Evolutionary conservation across 2,888 invertebrate genomes (phyloP).

Genomic region (Cataglyphis altisquamis): DNA sequence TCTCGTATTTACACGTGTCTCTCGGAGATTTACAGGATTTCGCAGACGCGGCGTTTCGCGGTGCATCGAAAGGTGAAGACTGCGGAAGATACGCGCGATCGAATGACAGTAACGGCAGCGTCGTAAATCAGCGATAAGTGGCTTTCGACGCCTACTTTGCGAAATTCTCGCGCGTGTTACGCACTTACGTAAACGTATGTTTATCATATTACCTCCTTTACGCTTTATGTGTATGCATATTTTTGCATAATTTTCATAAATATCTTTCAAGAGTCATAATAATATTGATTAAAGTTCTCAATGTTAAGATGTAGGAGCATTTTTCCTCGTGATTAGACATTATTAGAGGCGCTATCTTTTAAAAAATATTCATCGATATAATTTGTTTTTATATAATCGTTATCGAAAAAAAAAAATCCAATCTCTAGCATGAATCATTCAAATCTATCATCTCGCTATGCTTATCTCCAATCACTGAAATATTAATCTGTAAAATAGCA

Average conservation of each 20-base stretch:
- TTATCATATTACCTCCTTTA: slow-evolving; percentile 2
- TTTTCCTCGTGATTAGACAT: background rate
- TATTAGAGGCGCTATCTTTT: background rate
- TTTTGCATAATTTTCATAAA: slow-evolving; percentile 39
- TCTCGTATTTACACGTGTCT: slow-evolving; percentile 71
- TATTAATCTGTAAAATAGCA: slow-evolving; percentile 35
- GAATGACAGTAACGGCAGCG: background rate
- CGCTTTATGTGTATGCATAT: slow-evolving; percentile 1
- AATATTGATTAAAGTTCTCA: slow-evolving; percentile 11
- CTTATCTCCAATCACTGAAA: slow-evolving; percentile 17
- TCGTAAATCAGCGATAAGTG: slow-evolving; percentile 33
- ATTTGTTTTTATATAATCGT: background rate
- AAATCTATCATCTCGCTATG: background rate
- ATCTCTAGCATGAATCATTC: background rate
- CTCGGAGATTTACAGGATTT: slow-evolving; percentile 64
- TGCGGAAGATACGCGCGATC: slow-evolving; percentile 39
- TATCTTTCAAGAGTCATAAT: slow-evolving; percentile 1
- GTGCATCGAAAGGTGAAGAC: slow-evolving; percentile 51
- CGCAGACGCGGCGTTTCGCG: slow-evolving; percentile 62
- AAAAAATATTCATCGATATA: background rate
- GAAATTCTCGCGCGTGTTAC: slow-evolving; percentile 26
- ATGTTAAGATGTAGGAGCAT: background rate
- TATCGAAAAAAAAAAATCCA: background rate
- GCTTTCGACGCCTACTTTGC: slow-evolving; percentile 10
- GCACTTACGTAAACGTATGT: slow-evolving; percentile 1